Base-by-base conservation (phyloP, 2,797 vertebrate species). In the Cichlasoma orientale region DNA sequence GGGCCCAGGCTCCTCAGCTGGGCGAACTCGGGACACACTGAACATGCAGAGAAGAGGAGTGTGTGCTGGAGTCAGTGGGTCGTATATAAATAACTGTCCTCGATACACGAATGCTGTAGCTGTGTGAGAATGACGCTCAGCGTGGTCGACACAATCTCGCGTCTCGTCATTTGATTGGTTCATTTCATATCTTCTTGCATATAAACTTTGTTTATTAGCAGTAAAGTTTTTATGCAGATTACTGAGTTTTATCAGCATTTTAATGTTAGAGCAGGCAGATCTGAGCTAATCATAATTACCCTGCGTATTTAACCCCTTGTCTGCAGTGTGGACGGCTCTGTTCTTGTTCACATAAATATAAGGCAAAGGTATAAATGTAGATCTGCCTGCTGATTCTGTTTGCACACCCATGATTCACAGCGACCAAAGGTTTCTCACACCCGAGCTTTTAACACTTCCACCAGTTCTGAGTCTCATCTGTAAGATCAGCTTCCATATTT, bases 51-150 rank as follows among this genome's bases (percentile, higher is more conserved):
- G 54, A 38, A 47, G 5, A 16, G 56, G 19, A 19, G 52, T 16
- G 23, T 41, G 50, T 8, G 70, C 25, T 1, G 16, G 44, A 11
- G 59, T 19, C 4, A 44, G 13, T 47, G 79, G 74, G 74, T 75
- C 78, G 81, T 75, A 38, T 92, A 91, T 92, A 92, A 92, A 93
- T 93, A 94, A 90, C 91, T 89, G 86, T 79, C 87, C 89, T 86
- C 23, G 27, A 86, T 90, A 85, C 66, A 77, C 73, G 85, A 80
- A 88, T 89, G 79, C 77, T 72, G 68, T 13, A 9, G 66, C 82
- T 79, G 78, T 74, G 74, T 72, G 59, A 77, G 63, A 68, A 50
- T 29, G 25, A 66, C 0, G 61, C 25, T 44, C 16, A 16, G 55
- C 55, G 19, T 14, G 21, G 27, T 27, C 27, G 27, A 4, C 27